A percentile compares a stretch with the other conserved stretches of the same genome.
These are phyloP conservation scores for Caretta caretta DNA, from an alignment of 2,113 vertebrate genomes.

Conservation along the genomic window DNA sequence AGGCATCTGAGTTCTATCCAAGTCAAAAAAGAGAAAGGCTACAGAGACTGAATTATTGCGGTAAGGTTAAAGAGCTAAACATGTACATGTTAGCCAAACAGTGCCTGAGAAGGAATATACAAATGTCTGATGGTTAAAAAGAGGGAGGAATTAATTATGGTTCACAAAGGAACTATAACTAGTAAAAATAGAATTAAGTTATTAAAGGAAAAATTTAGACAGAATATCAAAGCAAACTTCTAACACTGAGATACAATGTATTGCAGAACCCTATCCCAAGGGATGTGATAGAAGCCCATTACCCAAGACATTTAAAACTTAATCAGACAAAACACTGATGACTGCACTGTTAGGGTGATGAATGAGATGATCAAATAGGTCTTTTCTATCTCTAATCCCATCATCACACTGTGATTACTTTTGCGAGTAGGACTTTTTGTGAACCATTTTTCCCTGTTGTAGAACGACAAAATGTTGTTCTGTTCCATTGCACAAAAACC, in stretches of 20 bases:
- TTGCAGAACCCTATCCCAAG: neutral
- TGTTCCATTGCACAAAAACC: neutral
- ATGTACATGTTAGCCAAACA: neutral
- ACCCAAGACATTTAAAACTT: neutral
- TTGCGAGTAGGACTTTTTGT: neutral
- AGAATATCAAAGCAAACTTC: neutral
- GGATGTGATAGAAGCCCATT: neutral
- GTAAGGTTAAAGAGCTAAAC: neutral
- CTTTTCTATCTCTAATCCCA: constrained; percentile 17
- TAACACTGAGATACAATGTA: neutral
- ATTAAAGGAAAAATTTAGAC: neutral
- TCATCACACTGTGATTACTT: neutral
- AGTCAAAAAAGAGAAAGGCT: neutral
- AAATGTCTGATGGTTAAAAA: neutral
- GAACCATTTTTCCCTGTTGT: neutral
- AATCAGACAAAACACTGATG: neutral
- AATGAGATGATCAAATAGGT: constrained; percentile 2
- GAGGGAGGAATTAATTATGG: neutral
- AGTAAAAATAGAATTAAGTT: neutral
- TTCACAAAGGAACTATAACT: neutral
- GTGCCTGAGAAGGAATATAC: neutral
- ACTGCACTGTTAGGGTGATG: neutral
- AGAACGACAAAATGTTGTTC: neutral
- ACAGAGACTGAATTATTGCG: neutral
- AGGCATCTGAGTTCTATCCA: neutral